Percentiles rank a stretch among this genome's conserved stretches.
phyloP scores from a whole-genome alignment of 2,888 invertebrate genomes.

The Patella depressa region DNA sequence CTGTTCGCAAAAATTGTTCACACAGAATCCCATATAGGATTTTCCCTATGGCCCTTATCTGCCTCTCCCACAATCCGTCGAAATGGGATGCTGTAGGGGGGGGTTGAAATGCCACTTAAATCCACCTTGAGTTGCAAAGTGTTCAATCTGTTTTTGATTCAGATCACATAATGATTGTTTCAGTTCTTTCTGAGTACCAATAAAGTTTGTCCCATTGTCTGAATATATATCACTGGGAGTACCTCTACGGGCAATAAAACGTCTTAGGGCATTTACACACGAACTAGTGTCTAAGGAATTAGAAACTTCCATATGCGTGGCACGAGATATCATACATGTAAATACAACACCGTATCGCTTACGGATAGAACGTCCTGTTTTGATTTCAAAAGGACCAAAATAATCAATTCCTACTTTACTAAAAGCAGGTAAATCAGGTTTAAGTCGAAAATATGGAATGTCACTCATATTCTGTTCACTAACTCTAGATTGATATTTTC shows the following conservation, averaged over 20 bases:
- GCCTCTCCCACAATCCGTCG: conserved; percentile 25
- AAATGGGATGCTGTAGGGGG: conserved; percentile 22
- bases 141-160: not conserved
- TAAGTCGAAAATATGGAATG: conserved; percentile 44
- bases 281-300: conserved; percentile 48
- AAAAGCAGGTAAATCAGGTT: conserved; percentile 42
- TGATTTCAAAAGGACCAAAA: conserved; percentile 50
- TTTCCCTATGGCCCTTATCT: conserved; percentile 15
- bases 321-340: conserved; percentile 47
- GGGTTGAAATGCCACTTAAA: conserved; percentile 21
- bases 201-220: conserved; percentile 49
- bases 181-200: conserved; percentile 47
- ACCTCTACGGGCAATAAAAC: conserved; percentile 45
- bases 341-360: conserved; percentile 49
- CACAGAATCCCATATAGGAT: conserved; percentile 10
- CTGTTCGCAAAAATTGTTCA: not conserved
- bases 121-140: conserved; percentile 19
- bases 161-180: conserved; percentile 11
- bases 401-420: conserved; percentile 45
- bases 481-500: not conserved
- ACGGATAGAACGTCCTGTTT: conserved; percentile 45
- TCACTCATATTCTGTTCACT: conserved; percentile 18
- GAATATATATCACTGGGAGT: conserved; percentile 36
- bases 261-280: conserved; percentile 44
- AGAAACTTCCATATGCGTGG: conserved; percentile 45